Evolutionary conservation across 2,888 invertebrate genomes (phyloP).

Genomic region (Dolichopus griseipennis): DNA sequence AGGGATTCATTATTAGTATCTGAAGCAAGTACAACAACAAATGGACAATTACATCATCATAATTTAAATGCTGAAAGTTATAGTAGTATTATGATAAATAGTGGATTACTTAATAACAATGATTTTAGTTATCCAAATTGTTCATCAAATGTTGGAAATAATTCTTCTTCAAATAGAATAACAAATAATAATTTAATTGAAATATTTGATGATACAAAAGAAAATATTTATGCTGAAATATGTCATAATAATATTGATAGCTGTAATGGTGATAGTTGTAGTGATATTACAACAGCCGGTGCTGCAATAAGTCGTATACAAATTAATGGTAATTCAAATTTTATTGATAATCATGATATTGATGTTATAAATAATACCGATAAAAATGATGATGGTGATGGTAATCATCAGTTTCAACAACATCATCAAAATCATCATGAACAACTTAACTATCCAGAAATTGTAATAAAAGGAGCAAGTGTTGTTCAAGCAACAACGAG

Average conservation of each 20-base stretch:
- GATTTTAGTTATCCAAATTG: constrained; percentile 14
- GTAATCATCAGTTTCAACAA: constrained; percentile 12
- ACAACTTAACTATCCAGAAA: constrained; percentile 13
- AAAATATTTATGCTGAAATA: constrained; percentile 65
- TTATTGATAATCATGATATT: constrained; percentile 16
- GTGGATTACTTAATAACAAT: background rate
- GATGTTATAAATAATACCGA: background rate
- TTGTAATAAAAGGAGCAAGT: constrained; percentile 12
- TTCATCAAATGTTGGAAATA: constrained; percentile 14
- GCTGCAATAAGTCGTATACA: constrained; percentile 39
- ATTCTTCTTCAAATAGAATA: constrained; percentile 22
- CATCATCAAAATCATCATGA: constrained; percentile 9
- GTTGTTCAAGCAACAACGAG: background rate
- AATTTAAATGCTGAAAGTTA: background rate
- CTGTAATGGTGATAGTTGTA: constrained; percentile 13
- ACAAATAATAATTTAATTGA: constrained; percentile 20
- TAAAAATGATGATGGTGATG: background rate
- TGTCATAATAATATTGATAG: constrained; percentile 39
- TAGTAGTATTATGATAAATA: background rate
- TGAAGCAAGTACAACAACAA: background rate
- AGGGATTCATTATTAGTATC: constrained; percentile 51
- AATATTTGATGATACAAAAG: constrained; percentile 42
- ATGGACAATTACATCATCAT: background rate
- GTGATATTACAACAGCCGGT: constrained; percentile 20
- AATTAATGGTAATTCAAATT: constrained; percentile 35